Percentiles rank a stretch among this genome's conserved stretches.
phyloP scores from a whole-genome alignment of 2,888 invertebrate species.

The Morpho helenor region DNA sequence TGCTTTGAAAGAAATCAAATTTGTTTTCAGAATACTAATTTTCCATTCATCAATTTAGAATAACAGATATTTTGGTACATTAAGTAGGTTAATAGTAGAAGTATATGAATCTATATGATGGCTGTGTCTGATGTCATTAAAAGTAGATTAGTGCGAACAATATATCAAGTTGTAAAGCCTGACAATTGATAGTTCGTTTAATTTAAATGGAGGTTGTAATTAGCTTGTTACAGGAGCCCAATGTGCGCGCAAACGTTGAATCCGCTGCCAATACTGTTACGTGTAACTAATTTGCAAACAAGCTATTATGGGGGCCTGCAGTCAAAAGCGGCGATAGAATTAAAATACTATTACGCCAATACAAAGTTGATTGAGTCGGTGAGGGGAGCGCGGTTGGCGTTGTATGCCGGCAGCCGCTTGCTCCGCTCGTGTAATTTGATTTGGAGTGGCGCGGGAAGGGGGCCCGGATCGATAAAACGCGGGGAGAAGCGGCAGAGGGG shows the following conservation, averaged over 20 bases:
- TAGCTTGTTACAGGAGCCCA: conserved; percentile 22
- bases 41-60: too few relatives aligned
- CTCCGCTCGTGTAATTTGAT: conserved; percentile 72
- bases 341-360: conserved; percentile 75
- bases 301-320: conserved; percentile 52
- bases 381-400: conserved; percentile 30
- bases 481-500: conserved; percentile 29
- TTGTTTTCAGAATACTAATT: too few relatives aligned
- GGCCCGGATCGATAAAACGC: conserved; percentile 49
- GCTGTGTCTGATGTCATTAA: background rate
- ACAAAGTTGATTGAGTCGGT: conserved; percentile 68
- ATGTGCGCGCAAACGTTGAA: conserved; percentile 17
- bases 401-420: conserved; percentile 33
- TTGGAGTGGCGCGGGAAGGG: conserved; percentile 62
- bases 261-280: conserved; percentile 38
- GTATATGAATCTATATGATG: too few relatives aligned
- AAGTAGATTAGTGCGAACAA: conserved; percentile 1
- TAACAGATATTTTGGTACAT: too few relatives aligned
- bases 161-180: conserved; percentile 1
- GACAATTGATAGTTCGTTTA: conserved; percentile 27
- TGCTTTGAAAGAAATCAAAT: too few relatives aligned
- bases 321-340: conserved; percentile 73
- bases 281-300: conserved; percentile 65
- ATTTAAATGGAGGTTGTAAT: conserved; percentile 27
- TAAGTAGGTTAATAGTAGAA: too few relatives aligned